Evolutionary conservation across 2,113 vertebrate species (phyloP).

Genomic region (Tenebrosternarchus preto): DNA sequence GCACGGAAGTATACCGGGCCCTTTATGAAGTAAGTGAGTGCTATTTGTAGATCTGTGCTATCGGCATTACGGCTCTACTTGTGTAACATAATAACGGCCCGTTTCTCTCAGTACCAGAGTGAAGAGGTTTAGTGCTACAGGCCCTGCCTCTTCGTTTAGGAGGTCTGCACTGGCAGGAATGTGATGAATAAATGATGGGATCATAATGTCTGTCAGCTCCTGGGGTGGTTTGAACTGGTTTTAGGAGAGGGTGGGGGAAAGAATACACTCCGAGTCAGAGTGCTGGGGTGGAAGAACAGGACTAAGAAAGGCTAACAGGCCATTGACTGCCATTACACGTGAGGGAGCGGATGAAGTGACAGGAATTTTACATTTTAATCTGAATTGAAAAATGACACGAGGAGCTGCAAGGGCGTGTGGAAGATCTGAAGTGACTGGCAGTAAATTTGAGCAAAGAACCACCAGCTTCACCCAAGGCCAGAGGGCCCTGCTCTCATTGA

Average conservation of each 20-base stretch:
- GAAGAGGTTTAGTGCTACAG: slow-evolving; percentile 27
- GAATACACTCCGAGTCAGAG: slow-evolving; percentile 12
- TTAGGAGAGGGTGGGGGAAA: slow-evolving; percentile 11
- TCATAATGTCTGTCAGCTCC: slow-evolving; percentile 26
- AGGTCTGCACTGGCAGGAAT: slow-evolving; percentile 29
- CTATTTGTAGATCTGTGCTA: slow-evolving; percentile 1
- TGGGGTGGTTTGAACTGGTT: slow-evolving; percentile 33
- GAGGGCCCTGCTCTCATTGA: slow-evolving; percentile 34
- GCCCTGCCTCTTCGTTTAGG: slow-evolving; percentile 17
- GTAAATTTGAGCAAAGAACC: background rate
- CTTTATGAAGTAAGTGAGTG: slow-evolving; percentile 10
- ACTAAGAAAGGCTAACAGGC: slow-evolving; percentile 23
- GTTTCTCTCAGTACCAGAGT: slow-evolving; percentile 2
- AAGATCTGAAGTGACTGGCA: background rate
- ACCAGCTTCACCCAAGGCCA: background rate
- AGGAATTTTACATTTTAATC: slow-evolving; percentile 47
- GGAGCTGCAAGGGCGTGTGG: slow-evolving; percentile 26
- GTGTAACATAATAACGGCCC: slow-evolving; percentile 27
- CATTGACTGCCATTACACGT: background rate
- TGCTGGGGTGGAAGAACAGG: background rate
- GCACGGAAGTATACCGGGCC: background rate
- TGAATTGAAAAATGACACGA: slow-evolving; percentile 49
- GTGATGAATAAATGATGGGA: slow-evolving; percentile 51
- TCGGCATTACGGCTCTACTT: slow-evolving; percentile 4
- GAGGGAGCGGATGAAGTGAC: slow-evolving; percentile 9